Base-by-base conservation (phyloP, 92 coral and sea anemone species). In the Pocillopora meandrina region DNA sequence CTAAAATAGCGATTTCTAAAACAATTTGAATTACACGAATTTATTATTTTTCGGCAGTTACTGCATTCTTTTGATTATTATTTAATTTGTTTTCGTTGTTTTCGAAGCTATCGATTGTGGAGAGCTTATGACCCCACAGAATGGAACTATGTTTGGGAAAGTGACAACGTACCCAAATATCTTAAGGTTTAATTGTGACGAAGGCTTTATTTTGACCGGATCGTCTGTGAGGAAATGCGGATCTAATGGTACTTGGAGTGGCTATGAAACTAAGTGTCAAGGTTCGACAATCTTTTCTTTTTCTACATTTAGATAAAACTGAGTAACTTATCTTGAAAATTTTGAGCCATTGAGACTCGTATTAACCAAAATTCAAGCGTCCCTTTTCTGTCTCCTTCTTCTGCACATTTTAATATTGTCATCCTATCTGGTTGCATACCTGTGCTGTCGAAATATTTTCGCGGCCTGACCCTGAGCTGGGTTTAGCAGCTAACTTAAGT, bases 161-260 rank as follows among this genome's bases (percentile, higher is more conserved):
- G 47, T 71, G 69, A 93, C 97, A 36, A 89, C 84, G 7, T 93
- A 87, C 75, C 94, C 94, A 42, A 93, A 84, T 72, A 60, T 64
- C 18, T 21, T 88, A 3, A 61, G 3, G 57, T 85, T 93, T 80
- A 74, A 89, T 67, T 93, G 97, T 80, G 92, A 93, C 78, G 89
- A 91, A 73, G 97, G 97, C 23, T 93, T 93, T 67, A 75, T 87
- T 79, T 84, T 93, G 86, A 80, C 63, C 10, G 96, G 96, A 19
- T 88, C 96, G 10, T 59, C 65, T 1, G 19, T 69, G 19, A 78
- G 96, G 78, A 65, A 70, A 59, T 93, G 96, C 49, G 80, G 68
- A 61, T 71, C 96, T 58, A 93, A 88, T 80, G 89, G 94, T n/a
- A 83, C 84, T 71, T 93, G 96, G 96, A 88, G 92, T 61, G 96